Evolutionary conservation across 2,797 vertebrate genomes (phyloP).

Genomic region (Propithecus perrieri): DNA sequence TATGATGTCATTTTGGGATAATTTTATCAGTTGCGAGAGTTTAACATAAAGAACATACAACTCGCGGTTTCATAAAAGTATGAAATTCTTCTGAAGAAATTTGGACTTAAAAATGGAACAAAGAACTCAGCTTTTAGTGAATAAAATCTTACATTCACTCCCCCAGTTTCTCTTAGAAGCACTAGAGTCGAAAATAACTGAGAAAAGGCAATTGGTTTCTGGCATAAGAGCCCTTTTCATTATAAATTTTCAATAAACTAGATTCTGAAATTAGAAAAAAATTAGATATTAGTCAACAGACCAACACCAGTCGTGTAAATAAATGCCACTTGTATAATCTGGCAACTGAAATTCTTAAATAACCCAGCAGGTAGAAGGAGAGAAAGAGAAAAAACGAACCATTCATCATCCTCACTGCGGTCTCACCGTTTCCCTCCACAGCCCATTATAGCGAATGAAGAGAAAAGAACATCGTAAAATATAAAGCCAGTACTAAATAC

Average conservation of each 20-base stretch:
- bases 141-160: constrained; percentile 53
- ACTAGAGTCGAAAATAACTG: constrained; percentile 31
- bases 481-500: constrained; percentile 64
- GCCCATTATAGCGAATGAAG: constrained; percentile 43
- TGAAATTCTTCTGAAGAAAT: constrained; percentile 14
- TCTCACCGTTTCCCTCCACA: background rate
- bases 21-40: constrained; percentile 33
- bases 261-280: constrained; percentile 78
- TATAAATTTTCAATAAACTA: constrained; percentile 67
- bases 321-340: constrained; percentile 65
- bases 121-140: constrained; percentile 58
- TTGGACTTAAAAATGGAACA: constrained; percentile 22
- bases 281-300: constrained; percentile 73
- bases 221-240: background rate
- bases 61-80: background rate
- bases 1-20: constrained; percentile 2
- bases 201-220: constrained; percentile 47
- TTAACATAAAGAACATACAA: constrained; percentile 50
- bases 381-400: constrained; percentile 58
- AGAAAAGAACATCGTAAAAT: constrained; percentile 79
- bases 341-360: constrained; percentile 73
- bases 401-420: constrained; percentile 47
- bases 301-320: constrained; percentile 45
- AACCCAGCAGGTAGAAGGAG: constrained; percentile 70
- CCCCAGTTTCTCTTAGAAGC: constrained; percentile 12